Evolutionary conservation across 2,888 invertebrate species (phyloP).

Genomic region (Lasioglossum oenotherae): DNA sequence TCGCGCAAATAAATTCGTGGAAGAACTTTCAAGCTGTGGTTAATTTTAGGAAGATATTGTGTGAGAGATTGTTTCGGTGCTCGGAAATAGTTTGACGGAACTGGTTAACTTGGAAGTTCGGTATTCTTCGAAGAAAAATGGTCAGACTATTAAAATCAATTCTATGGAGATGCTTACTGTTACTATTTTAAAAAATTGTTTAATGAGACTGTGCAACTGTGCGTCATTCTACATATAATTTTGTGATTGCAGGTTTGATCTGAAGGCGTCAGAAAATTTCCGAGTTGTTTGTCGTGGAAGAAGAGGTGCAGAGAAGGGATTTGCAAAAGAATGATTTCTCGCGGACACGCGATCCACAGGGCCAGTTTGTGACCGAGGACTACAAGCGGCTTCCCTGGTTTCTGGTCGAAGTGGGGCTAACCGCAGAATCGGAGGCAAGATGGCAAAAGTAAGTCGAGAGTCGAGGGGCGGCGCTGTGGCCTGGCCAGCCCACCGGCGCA

Average conservation of each 20-base stretch:
- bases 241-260: background rate
- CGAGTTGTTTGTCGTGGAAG: background rate
- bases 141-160: no score
- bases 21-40: background rate
- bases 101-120: no score
- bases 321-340: slow-evolving; percentile 12
- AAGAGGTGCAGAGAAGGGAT: background rate
- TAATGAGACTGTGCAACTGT: background rate
- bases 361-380: slow-evolving; percentile 59
- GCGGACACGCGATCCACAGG: slow-evolving; percentile 35
- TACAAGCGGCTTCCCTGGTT: slow-evolving; percentile 74
- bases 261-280: background rate
- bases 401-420: slow-evolving; percentile 78
- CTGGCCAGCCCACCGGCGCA: slow-evolving; percentile 81
- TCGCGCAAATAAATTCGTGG: background rate
- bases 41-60: no score
- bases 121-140: no score
- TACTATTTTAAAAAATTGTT: background rate
- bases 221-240: background rate
- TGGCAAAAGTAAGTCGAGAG: slow-evolving; percentile 83
- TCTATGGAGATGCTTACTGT: background rate
- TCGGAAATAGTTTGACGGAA: no score
- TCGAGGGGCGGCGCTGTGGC: slow-evolving; percentile 81
- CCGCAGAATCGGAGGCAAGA: slow-evolving; percentile 81
- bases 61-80: no score